A percentile compares a stretch with the other conserved stretches of the same genome.
Evolutionary conservation across 35 echinoderm and acorn worm species (phyloP).

Genomic region (Acanthaster planci): DNA sequence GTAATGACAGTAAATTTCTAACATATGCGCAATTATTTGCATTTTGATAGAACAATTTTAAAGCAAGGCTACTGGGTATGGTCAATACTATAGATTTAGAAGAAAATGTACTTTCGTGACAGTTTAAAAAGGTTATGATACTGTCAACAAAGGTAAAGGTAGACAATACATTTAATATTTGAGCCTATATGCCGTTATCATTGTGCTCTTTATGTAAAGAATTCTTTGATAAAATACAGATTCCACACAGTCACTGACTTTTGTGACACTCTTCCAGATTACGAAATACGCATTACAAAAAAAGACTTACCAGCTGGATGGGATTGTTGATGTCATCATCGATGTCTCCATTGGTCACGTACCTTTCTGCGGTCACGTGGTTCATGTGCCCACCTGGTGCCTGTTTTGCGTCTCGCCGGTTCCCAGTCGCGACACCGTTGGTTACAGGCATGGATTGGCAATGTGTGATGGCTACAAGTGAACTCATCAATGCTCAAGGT

Average conservation of each 20-base stretch:
- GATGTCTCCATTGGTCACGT: constrained; percentile 54
- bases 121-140: no score
- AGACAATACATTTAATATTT: no score
- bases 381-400: constrained; percentile 36
- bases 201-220: background rate
- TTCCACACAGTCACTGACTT: no score
- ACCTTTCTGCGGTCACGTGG: constrained; percentile 40
- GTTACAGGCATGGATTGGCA: constrained; percentile 4
- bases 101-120: no score
- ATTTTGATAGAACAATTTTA: no score
- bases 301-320: constrained; percentile 45
- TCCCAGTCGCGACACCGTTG: constrained; percentile 6
- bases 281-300: background rate
- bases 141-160: no score
- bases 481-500: background rate
- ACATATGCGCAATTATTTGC: no score
- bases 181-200: background rate
- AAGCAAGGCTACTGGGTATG: no score
- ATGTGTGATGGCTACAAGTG: background rate
- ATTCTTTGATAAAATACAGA: no score
- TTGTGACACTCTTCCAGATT: no score
- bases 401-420: constrained; percentile 2
- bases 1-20: no score
- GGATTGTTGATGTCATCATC: constrained; percentile 50
- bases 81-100: no score